Evolutionary conservation across 2,797 vertebrate genomes (phyloP), one percentile per base, ranked within the genome.

Genomic region (Tamandua tetradactyla): DNA sequence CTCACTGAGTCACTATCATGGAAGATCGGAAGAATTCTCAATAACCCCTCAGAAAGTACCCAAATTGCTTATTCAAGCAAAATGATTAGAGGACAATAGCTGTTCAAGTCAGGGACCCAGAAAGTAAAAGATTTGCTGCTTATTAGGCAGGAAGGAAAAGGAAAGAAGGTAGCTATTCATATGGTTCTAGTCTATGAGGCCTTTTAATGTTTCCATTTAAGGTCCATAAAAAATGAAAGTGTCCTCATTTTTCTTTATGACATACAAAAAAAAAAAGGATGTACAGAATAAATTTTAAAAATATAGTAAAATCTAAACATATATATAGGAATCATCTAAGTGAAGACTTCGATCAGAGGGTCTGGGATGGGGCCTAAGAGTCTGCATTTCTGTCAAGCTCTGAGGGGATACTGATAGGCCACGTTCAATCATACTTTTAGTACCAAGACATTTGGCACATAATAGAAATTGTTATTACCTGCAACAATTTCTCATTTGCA

Each of bases 401-500:
- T 87, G 37, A 49, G 32, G 30, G 23, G 7, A 91, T 59, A 40
- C 32, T 30, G 18, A 37, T 25, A 14, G 23, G 18, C 35, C 13
- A 74, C 30, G 42, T 93, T 69, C 15, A 49, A 91, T 1, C 44
- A 37, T 17, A 86, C 25, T 79, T 82, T 90, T 30, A 23, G 27
- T 82, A 89, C 4, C 2, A 92, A 44, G 85, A 94, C 0, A 49
- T 6, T 27, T 61, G 11, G 37, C 27, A 89, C 27, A 76, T 4
- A 71, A 27, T 27, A 44, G 32, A 92, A 89, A 91, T 5, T 52
- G 96, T 81, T 86, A 59, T 87, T 96, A 99, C 99, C 99, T 99
- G 99, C 5, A 99, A 98, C 5, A 99, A 98, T 55, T 99, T 99
- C 97, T 99, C 99, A 95, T 99, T 99, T 97, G 97, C 93, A 85